Percentiles rank a stretch among this genome's conserved stretches.
These are phyloP conservation scores for Hippopotamus amphibius DNA, from an alignment of 2,113 vertebrate genomes.

Conservation along the genomic window DNA sequence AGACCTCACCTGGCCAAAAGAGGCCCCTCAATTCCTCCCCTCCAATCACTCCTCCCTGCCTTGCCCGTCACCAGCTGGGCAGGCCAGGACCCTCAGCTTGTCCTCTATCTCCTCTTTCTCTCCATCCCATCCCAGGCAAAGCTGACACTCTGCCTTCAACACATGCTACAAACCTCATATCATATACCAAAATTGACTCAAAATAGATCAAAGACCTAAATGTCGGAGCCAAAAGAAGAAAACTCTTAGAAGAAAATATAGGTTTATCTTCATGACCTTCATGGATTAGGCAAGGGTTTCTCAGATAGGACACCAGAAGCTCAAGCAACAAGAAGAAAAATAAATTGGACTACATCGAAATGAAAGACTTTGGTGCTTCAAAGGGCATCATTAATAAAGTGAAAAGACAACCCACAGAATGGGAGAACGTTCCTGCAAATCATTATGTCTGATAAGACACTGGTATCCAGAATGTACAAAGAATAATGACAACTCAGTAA, in stretches of 20 bases:
- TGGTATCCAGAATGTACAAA: background rate
- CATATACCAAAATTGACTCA: background rate
- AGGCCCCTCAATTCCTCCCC: background rate
- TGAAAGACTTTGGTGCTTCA: background rate
- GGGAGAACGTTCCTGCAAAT: background rate
- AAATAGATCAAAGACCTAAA: conserved; percentile 13
- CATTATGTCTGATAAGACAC: background rate
- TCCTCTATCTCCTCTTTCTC: too few relatives aligned
- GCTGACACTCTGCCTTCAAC: background rate
- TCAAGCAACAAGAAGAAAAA: background rate
- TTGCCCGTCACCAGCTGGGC: background rate
- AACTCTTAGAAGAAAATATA: background rate
- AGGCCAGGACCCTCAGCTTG: accelerated
- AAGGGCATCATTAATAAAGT: background rate
- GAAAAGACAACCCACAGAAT: background rate
- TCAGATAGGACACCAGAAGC: background rate
- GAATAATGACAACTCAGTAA: background rate
- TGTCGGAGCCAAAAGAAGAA: background rate
- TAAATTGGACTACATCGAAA: background rate
- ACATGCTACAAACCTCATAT: background rate
- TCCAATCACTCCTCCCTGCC: accelerated
- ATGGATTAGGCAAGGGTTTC: background rate
- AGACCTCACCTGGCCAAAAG: background rate
- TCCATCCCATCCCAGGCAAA: background rate
- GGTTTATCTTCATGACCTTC: background rate